Base-by-base conservation (phyloP, 1,140 invertebrate species). In the Musca vetustissima region DNA sequence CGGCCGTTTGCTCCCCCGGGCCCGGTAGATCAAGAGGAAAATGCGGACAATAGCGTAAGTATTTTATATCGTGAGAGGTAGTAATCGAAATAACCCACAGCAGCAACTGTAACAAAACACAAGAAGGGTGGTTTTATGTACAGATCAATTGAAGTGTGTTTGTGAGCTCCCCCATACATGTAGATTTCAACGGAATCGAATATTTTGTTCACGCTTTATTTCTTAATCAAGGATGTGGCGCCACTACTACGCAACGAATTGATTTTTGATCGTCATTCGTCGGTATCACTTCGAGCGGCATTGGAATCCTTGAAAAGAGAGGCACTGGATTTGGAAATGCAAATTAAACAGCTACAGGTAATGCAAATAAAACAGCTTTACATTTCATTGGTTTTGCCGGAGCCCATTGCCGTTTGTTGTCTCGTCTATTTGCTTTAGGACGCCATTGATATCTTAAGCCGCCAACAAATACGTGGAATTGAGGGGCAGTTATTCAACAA, bases 401-500 rank as follows among this genome's bases (percentile, higher is more conserved):
- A 28, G 13, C 6, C 11, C 36, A 11, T 43, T 43, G 2, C 36
- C 22, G 4, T 14, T 55, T 55, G 21, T 25, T 55, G 53, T 1
- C 14, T 59, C 2, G 13, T 43, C 6, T 66, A 9, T 59, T 55
- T 67, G 2, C 24, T 49, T 21, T 89, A 96, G 83, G 95, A 97
- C 71, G 87, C 92, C 8, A 85, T 96, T 64, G 93, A 95, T 74
- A 88, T 92, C 0, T 85, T 97, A 67, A 85, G 90, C 59, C 89
- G 95, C 74, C 89, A 95, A 77, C 96, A 97, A 83, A 90, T 91
- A 76, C 91, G 95, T 86, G 95, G 87, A 77, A 85, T 89, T 69
- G 95, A 97, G 79, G 91, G 91, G 59, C 91, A 90, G 74, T 85
- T 96, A 28, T 96, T 91, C 83, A 95, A 93, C 76, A 98, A 97